Percentiles rank a stretch among this genome's conserved stretches.
Evolutionary conservation across 1,140 invertebrate genomes (phyloP).

Genomic region (Parapsyche elsis): DNA sequence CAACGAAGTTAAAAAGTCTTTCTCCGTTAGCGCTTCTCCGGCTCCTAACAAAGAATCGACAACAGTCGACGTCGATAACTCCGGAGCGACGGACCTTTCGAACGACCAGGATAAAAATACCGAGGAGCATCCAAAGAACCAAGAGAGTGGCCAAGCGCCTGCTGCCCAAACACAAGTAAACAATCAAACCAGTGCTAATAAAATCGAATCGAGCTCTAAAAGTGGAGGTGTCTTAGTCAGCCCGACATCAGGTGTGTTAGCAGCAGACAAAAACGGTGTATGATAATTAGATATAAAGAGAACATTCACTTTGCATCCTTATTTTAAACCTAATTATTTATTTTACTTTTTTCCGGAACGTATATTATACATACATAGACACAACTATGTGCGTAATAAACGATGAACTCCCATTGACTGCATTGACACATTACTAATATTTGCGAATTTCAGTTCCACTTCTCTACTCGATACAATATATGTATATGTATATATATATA

Average conservation of each 20-base stretch:
- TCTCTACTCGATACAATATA: neutral
- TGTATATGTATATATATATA: neutral
- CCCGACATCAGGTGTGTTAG: conserved; percentile 20
- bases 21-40: conserved; percentile 11
- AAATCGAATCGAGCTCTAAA: conserved; percentile 17
- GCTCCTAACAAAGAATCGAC: conserved; percentile 19
- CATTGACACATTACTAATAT: conserved; percentile 5
- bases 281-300: conserved; percentile 41
- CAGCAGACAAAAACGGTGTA: conserved; percentile 49
- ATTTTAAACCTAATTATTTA: conserved; percentile 14
- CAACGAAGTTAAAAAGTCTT: conserved; percentile 37
- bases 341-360: neutral
- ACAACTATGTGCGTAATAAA: neutral
- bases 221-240: conserved; percentile 25
- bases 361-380: conserved; percentile 9
- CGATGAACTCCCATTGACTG: neutral
- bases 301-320: neutral
- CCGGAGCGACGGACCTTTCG: conserved; percentile 14
- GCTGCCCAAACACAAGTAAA: neutral
- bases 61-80: conserved; percentile 23
- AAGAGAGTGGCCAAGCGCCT: neutral
- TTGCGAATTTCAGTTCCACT: neutral
- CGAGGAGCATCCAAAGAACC: conserved; percentile 22
- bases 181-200: conserved; percentile 23
- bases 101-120: conserved; percentile 35